Evolutionary conservation across 2,888 invertebrate species (phyloP).

Genomic region (Stramonita haemastoma): DNA sequence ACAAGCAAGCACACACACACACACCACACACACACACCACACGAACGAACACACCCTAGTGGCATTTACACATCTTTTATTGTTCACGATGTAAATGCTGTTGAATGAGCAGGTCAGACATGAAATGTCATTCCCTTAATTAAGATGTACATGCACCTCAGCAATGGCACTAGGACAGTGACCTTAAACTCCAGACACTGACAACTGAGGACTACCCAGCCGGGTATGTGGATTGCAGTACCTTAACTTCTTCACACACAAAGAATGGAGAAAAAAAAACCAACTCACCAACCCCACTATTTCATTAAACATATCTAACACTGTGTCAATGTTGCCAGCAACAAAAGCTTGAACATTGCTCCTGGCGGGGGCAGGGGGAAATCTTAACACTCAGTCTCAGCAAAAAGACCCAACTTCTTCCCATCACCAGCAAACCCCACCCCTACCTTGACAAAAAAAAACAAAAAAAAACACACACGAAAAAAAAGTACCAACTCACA

Average conservation of each 20-base stretch:
- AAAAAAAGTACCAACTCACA: neutral
- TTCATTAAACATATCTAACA: neutral
- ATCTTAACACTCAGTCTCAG: neutral
- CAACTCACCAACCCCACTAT: neutral
- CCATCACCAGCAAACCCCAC: neutral
- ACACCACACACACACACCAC: neutral
- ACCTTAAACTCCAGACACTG: neutral
- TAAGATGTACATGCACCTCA: constrained; percentile 11
- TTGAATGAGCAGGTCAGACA: constrained; percentile 11
- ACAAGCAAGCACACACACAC: no score
- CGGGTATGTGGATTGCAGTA: neutral
- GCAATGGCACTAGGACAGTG: neutral
- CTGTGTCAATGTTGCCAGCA: constrained; percentile 2
- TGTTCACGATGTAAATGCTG: neutral
- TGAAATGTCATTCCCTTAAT: neutral
- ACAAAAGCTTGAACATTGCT: neutral
- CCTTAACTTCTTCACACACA: constrained; percentile 1
- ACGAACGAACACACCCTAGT: neutral
- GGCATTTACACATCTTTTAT: constrained; percentile 12
- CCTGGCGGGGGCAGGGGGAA: neutral
- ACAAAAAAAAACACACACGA: no score
- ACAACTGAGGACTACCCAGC: neutral
- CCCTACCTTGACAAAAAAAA: no score
- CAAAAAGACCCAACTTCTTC: neutral
- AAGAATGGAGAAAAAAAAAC: neutral